Evolutionary conservation across 2,888 invertebrate species (phyloP), one percentile per base, ranked within the genome.

Genomic region (Callimorpha dominula): DNA sequence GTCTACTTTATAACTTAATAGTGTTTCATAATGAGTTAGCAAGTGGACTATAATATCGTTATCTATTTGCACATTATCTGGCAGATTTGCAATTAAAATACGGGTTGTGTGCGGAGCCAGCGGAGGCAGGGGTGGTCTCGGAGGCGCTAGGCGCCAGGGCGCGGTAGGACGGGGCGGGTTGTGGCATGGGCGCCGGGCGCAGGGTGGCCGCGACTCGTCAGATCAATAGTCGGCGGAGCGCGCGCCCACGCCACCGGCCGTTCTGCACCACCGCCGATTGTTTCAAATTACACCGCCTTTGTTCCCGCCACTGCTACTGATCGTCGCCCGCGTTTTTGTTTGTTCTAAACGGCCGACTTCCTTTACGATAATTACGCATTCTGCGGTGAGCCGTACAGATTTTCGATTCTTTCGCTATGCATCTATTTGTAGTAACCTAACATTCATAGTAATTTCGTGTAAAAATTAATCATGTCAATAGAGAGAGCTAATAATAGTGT

Each of bases 81-180:
- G 94, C 93, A 94, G 95, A 95, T 95, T 95, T 95, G 94, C 95
- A 95, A 95, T 95, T 95, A 95, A 95, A 95, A 95, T 95, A 93
- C 90, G 94, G 94, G 93, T 91, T 93, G 93, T 86, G 89, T 86
- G 89, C 87, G 86, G 81, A 85, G 85, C 77, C 83, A 82, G 87
- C 75, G 85, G 83, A 80, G 85, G 87, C 78, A 80, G 82, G 89
- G 89, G 87, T 85, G 87, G 87, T 80, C 84, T 85, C 82, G 76
- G 82, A 76, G 83, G 78, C 83, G 86, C 83, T 77, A 74, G 83
- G 80, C 80, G 82, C 81, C 82, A 74, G 77, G 80, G 75, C 81
- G 83, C 80, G 81, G 86, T 80, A 80, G 86, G 83, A 81, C 83
- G 86, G 81, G 84, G 80, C 77, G 82, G 87, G 85, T 79, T 87